phyloP scores from a whole-genome alignment of 2,113 vertebrate species.

The Panthera uncia region DNA sequence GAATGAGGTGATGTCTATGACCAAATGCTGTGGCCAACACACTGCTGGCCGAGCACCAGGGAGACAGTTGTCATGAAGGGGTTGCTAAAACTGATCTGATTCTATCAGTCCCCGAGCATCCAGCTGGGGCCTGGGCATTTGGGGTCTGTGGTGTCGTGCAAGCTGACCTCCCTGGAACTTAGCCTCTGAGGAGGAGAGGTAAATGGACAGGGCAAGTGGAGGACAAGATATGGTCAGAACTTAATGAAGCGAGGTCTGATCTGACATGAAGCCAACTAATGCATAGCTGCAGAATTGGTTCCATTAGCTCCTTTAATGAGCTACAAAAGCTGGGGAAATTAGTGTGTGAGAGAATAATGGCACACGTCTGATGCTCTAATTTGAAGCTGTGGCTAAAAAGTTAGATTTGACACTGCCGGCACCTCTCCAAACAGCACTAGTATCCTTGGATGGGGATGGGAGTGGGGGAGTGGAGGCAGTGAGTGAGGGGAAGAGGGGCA shows the following conservation, averaged over 20 bases:
- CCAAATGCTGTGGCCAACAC: background rate
- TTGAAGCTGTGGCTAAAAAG: conserved; percentile 37
- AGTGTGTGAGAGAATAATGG: conserved; percentile 48
- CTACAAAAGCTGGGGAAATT: conserved; percentile 47
- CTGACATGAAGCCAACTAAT: conserved; percentile 57
- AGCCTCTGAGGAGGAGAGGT: background rate
- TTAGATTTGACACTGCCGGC: conserved; percentile 2
- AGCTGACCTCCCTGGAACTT: background rate
- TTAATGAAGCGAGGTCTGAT: conserved; percentile 40
- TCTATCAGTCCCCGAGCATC: background rate
- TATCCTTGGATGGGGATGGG: background rate
- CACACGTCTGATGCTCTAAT: conserved; percentile 34
- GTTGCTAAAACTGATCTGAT: background rate
- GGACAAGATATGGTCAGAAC: conserved; percentile 24
- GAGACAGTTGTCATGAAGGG: background rate
- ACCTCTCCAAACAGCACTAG: background rate
- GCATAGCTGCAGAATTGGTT: conserved; percentile 57
- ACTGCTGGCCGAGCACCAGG: background rate
- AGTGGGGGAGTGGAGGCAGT: background rate
- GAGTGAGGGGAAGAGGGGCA: background rate
- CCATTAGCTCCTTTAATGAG: conserved; percentile 66
- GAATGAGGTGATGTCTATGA: background rate
- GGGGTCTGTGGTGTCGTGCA: background rate
- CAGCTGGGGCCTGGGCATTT: background rate
- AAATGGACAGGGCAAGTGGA: background rate